Percentiles rank a stretch among this genome's conserved stretches.
These are phyloP conservation scores for Penelope pileata DNA, from an alignment of 2,113 vertebrate genomes.

Conservation along the genomic window DNA sequence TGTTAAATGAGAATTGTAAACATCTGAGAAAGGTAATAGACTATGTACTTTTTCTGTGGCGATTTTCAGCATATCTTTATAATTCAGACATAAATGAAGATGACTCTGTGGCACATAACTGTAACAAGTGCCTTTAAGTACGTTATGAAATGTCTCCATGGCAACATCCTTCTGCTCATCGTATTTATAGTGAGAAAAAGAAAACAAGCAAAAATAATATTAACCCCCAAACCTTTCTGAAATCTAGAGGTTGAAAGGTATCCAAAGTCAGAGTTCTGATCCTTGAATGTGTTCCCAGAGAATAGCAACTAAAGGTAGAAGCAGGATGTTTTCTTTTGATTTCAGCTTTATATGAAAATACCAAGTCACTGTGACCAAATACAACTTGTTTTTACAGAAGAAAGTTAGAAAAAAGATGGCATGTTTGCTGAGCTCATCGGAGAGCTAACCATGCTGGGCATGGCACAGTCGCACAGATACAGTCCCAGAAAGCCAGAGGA, in stretches of 20 bases:
- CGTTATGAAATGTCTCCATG: constrained; percentile 68
- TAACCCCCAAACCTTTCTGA: constrained; percentile 42
- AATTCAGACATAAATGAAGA: constrained; percentile 12
- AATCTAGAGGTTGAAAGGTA: background rate
- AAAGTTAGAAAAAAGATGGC: background rate
- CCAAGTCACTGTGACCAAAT: background rate
- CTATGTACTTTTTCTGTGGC: background rate
- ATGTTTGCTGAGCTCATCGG: background rate
- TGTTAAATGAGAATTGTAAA: background rate
- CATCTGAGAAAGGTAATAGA: background rate
- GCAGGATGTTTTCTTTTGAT: background rate
- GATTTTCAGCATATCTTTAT: background rate
- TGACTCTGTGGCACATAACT: constrained; percentile 2
- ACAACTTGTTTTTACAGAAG: background rate
- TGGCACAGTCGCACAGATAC: background rate
- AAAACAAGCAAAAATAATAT: constrained; percentile 60
- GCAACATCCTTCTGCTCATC: constrained; percentile 65
- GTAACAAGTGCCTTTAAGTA: constrained; percentile 47
- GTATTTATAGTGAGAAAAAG: constrained; percentile 66
- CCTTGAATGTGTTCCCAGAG: background rate
- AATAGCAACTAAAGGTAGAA: background rate
- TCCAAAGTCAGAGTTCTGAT: background rate
- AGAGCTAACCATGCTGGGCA: background rate
- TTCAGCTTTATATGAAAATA: background rate
- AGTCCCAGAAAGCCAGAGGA: background rate